Base-by-base conservation (phyloP, 2,888 invertebrate genomes). In the Zygothrica quintamaculata region DNA sequence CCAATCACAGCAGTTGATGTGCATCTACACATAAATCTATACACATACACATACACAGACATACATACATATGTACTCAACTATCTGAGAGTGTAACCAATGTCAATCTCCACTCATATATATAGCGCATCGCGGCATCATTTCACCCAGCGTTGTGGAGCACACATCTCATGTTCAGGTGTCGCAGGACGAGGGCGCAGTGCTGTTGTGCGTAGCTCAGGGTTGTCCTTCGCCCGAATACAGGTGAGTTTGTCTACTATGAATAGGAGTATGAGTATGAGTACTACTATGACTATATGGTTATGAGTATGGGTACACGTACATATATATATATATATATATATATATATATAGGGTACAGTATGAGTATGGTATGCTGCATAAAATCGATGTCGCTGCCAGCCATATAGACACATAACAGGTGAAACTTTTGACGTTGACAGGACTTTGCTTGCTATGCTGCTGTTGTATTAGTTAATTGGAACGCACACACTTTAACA, bases 191-290 rank as follows among this genome's bases (percentile, higher is more conserved):
- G 94, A 95, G 89, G 94, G 94, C 51, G 94, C 95, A 4, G 95
- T 95, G 53, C 91, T 96, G 72, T 92, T 96, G 65, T 96, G 96
- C 91, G 93, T 95, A 39, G 95, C 95, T n/a, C 95, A 94, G 89
- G 95, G 95, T 55, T 95, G 95, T 91, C 96, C 96, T 57, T 92
- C 94, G 36, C 95, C 95, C n/a, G 94, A 94, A 91, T 94, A 95
- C 92, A 93, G 95, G 95, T 95, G 92, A 92, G 90, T 88, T n/a
- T n/a, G n/a, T n/a, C n/a, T n/a, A n/a, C n/a, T n/a, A n/a, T n/a
- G n/a, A n/a, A 55, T 22, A 26, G 7, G 18, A 22, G 18, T 22
- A 22, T 3, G 18, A 22, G 18, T 22, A 22, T 3, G 18, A 22
- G 18, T 22, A 22, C 3, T 2, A 26, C 29, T 33, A 11, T 1